Evolutionary conservation across 2,888 invertebrate genomes (phyloP).

Genomic region (Xestoiulus laeticollis): DNA sequence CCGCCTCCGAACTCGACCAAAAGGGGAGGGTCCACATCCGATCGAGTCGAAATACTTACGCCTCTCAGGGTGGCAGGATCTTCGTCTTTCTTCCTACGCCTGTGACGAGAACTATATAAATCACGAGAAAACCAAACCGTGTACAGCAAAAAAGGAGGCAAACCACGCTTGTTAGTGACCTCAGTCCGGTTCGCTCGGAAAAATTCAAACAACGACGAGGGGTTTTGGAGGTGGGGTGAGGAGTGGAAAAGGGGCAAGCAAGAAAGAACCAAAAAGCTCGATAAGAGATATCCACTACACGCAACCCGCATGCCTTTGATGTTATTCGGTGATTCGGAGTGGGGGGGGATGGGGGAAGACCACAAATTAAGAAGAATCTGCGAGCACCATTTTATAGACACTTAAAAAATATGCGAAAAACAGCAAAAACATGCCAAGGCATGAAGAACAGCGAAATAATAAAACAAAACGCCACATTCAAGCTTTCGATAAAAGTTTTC

Average conservation of each 20-base stretch:
- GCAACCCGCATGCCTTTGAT: background rate
- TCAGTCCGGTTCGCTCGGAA: background rate
- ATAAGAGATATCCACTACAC: background rate
- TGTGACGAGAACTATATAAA: slow-evolving; percentile 53
- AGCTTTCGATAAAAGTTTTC: background rate
- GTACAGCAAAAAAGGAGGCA: slow-evolving; percentile 7
- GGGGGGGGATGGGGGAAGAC: too few species aligned
- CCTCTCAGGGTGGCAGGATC: slow-evolving; percentile 51
- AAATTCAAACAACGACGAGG: too few species aligned
- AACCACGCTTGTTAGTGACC: background rate
- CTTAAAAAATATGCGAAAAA: background rate
- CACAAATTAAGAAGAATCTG: background rate
- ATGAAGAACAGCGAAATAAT: background rate
- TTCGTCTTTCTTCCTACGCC: slow-evolving; percentile 56
- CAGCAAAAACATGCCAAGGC: slow-evolving; percentile 6
- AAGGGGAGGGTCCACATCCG: background rate
- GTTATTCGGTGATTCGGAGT: background rate
- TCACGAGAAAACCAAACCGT: slow-evolving; percentile 31
- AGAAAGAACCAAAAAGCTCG: background rate
- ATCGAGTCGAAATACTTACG: slow-evolving; percentile 39
- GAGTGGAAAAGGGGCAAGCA: background rate
- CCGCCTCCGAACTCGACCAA: too few species aligned
- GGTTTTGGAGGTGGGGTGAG: too few species aligned
- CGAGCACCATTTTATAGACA: background rate
- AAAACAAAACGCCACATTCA: slow-evolving; percentile 6